Evolutionary conservation across 2,113 vertebrate species (phyloP), one percentile per base, ranked within the genome.

Genomic region (Romanogobio albipinnatus): DNA sequence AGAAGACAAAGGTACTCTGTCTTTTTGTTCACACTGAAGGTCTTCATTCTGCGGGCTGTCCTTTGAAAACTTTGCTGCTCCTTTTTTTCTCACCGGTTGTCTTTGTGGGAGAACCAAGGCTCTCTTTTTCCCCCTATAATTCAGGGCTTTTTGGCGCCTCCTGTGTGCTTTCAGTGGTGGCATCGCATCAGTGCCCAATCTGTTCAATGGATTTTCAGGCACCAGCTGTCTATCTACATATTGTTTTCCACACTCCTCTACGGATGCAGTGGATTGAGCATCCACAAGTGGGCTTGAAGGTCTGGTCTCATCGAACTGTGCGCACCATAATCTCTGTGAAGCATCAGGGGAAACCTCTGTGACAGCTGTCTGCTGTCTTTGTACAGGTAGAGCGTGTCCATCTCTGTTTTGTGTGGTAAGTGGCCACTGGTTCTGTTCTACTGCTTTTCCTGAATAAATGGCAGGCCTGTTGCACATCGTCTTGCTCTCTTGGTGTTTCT

Each of bases 31-130:
- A 43, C 22, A 53, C 6, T 56, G 45, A 71, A 82, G 11, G 22
- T 64, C 49, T 53, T 85, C 64, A 62, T 71, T 68, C 13, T 58
- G 81, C 6, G 26, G 81, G 19, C 15, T 36, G 80, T 93, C 45
- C 1, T 71, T 49, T 51, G 68, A 81, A 15, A 56, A 10, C 9
- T 77, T 64, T 39, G 47, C 33, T 3, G 61, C 58, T 51, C 5
- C 49, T 58, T 53, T 86, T 36, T 53, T 51, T 70, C 24, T 83
- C 26, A 58, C 39, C 1, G 86, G 88, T 10, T 83, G 87, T 36
- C 81, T 90, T 84, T 90, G 89, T 26, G 90, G 84, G 11, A 88
- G 76, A 76, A 91, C 83, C 68, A 92, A 75, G 0, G 89, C 86
- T 39, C 89, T 91, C 86, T 89, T 94, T 86, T 85, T 92, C 66